phyloP scores from a whole-genome alignment of 2,797 vertebrate species.

The Trematomus bernacchii region DNA sequence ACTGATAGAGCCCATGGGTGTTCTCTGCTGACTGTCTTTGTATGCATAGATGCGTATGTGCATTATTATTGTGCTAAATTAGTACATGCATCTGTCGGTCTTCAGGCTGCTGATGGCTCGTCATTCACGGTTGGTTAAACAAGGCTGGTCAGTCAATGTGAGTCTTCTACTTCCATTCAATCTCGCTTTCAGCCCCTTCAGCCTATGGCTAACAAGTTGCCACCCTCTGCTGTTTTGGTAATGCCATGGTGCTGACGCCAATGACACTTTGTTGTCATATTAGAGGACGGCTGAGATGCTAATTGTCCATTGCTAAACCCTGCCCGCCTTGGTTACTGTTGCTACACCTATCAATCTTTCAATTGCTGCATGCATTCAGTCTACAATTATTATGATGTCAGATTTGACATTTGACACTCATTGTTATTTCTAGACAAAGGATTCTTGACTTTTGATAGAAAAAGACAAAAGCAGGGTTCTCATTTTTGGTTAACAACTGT shows the following conservation, averaged over 20 bases:
- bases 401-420: background rate
- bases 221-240: conserved; percentile 44
- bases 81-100: conserved; percentile 69
- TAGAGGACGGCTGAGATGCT: conserved; percentile 8
- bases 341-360: background rate
- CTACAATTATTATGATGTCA: background rate
- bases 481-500: background rate
- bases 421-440: background rate
- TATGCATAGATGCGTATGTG: conserved; percentile 40
- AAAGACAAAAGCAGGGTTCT: background rate
- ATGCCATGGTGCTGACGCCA: background rate
- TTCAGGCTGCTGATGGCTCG: conserved; percentile 66
- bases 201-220: conserved; percentile 42
- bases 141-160: conserved; percentile 57
- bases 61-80: conserved; percentile 66
- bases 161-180: conserved; percentile 50
- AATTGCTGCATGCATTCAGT: background rate
- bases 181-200: conserved; percentile 43
- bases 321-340: background rate
- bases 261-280: conserved; percentile 7
- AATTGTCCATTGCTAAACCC: conserved; percentile 1
- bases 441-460: conserved; percentile 8
- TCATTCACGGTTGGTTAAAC: conserved; percentile 71
- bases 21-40: conserved; percentile 50
- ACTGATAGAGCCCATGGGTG: conserved; percentile 61